Evolutionary conservation across 2,113 vertebrate genomes (phyloP), one percentile per base, ranked within the genome.

Genomic region (Pristiophorus japonicus): DNA sequence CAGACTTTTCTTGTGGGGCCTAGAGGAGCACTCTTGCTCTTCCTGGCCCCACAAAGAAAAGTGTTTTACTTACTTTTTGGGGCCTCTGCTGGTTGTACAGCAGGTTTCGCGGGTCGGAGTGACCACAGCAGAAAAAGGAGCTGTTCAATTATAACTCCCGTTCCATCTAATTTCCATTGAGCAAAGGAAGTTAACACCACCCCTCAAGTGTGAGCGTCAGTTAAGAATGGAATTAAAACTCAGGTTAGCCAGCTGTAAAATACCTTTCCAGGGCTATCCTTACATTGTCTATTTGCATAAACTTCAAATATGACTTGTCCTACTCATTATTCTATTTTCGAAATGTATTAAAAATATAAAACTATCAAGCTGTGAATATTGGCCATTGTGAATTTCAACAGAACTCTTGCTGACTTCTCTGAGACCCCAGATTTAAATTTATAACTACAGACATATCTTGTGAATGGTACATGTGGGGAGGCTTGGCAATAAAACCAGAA

Each of bases 401-500:
- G 12, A 62, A 91, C 5, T 42, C 38, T 63, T 66, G 62, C 66
- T 92, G 63, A 27, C 91, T 63, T 63, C 62, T 22, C 63, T 93
- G n/a, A 65, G 91, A 42, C n/a, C 62, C 91, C 91, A 93, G 91
- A 38, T 63, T 24, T 63, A 42, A 65, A 93, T 65, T 65, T 66
- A 66, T 20, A 65, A 45, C 38, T 38, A n/a, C n/a, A 93, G 63
- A 66, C n/a, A 6, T 93, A 3, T 93, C n/a, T 42, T 93, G 91
- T 93, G 63, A 66, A 93, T 45, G 91, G 63, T 93, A 66, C 18
- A 55, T 45, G 59, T 42, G 59, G 59, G 63, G 91, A 93, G 91
- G 63, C 34, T 93, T 93, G 91, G 91, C 91, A 93, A 66, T 93
- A 93, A 93, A 93, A 42, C 16, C n/a, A 27, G 62, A 27, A 93